These are phyloP conservation scores for Leptodactylus fuscus DNA, from an alignment of 2,113 vertebrate genomes.

Conservation along the genomic window DNA sequence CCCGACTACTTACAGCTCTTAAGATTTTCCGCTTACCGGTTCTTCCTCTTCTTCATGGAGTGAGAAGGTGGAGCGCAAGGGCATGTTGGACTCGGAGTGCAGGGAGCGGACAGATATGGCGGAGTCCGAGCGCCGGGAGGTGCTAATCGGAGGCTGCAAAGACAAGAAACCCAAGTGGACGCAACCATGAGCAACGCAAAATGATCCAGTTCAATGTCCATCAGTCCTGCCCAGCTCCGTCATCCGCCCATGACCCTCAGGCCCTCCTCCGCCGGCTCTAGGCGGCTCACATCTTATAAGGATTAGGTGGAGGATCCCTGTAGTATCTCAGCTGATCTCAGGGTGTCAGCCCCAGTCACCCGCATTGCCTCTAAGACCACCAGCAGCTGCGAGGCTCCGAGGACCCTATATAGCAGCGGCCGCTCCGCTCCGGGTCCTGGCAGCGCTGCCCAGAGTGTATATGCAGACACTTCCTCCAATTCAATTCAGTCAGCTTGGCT, in stretches of 20 bases:
- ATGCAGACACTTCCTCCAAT: conserved; percentile 84
- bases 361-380: too few species aligned
- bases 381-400: neutral
- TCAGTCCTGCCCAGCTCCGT: neutral
- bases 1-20: conserved; percentile 45
- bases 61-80: conserved; percentile 95
- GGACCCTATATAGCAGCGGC: conserved; percentile 48
- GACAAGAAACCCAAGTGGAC: neutral
- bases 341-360: neutral
- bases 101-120: conserved; percentile 95
- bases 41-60: conserved; percentile 98
- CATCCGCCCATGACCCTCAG: neutral
- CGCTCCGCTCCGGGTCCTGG: conserved; percentile 70
- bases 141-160: conserved; percentile 88
- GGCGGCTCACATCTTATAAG: neutral
- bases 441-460: conserved; percentile 78
- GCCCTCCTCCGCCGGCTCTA: neutral
- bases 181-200: neutral
- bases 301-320: too few species aligned
- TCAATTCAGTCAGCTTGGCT: conserved; percentile 75
- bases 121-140: conserved; percentile 91
- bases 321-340: neutral
- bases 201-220: neutral
- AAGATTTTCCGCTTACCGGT: conserved; percentile 76
- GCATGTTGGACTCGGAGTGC: conserved; percentile 98